Conservation (phyloP, 2,113 vertebrate species). For the Coracopsis vasa region DNA sequence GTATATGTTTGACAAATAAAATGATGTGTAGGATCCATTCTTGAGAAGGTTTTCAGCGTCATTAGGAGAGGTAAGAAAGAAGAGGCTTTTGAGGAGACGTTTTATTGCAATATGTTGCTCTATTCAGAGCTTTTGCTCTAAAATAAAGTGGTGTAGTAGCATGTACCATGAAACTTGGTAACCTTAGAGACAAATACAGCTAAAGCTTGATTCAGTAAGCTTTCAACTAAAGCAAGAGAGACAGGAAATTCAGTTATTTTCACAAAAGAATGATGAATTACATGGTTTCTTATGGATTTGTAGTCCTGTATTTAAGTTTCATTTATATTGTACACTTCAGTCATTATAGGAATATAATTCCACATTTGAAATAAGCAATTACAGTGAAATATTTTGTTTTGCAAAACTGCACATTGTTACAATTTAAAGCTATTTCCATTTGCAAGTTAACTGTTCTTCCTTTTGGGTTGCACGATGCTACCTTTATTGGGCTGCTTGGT, state of each 20-base stretch:
- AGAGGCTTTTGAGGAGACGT: background rate
- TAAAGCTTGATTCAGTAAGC: background rate
- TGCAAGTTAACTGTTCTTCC: background rate
- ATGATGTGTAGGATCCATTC: background rate
- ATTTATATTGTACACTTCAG: background rate
- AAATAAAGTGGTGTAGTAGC: background rate
- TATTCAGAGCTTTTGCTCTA: background rate
- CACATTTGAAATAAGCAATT: background rate
- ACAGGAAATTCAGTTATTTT: background rate
- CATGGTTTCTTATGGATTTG: fast-evolving
- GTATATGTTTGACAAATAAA: background rate
- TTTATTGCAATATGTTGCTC: background rate
- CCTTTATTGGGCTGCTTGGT: background rate
- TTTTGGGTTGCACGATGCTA: background rate
- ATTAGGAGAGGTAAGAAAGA: background rate
- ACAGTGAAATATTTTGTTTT: background rate
- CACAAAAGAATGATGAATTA: background rate
- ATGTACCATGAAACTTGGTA: background rate
- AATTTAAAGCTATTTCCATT: background rate
- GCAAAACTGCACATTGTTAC: background rate
- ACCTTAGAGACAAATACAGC: background rate
- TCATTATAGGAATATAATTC: background rate
- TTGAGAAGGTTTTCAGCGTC: background rate
- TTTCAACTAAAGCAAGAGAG: background rate
- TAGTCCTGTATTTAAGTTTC: background rate